Percentiles rank a stretch among this genome's conserved stretches.
Evolutionary conservation across 2,888 invertebrate species (phyloP).

Genomic region (Ormyrus labotus): DNA sequence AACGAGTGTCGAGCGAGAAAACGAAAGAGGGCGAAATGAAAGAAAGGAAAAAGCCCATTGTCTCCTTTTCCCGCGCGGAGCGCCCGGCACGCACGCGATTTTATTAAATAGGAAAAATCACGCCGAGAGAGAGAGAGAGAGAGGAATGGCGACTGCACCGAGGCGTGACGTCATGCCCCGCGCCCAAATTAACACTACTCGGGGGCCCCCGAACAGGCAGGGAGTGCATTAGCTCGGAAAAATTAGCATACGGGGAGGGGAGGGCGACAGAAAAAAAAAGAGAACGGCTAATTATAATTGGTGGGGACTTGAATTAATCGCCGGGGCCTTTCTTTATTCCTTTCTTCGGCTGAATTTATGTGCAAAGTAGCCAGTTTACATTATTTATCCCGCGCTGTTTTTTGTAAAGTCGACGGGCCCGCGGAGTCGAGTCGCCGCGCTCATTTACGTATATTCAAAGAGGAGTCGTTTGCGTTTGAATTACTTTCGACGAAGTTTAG

Average conservation of each 20-base stretch:
- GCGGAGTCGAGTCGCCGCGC: no score
- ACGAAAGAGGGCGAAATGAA: not conserved
- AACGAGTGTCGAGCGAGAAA: conserved; percentile 21
- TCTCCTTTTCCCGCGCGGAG: not conserved
- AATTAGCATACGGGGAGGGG: conserved; percentile 46
- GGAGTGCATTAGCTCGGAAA: conserved; percentile 51
- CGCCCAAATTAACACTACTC: conserved; percentile 27
- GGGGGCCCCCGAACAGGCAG: conserved; percentile 26
- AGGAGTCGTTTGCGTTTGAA: no score
- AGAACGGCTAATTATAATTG: conserved; percentile 19
- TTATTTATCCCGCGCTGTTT: no score
- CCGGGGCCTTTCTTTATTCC: conserved; percentile 9
- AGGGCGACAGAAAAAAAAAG: conserved; percentile 7
- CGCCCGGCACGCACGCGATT: not conserved
- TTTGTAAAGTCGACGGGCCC: no score
- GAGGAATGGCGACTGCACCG: conserved; percentile 36
- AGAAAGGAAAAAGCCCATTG: not conserved
- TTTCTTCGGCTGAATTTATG: not conserved
- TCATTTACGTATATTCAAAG: no score
- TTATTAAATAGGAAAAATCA: conserved; percentile 20
- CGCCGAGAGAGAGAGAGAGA: not conserved
- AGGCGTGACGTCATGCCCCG: conserved; percentile 37
- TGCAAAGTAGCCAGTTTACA: no score
- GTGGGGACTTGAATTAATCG: conserved; percentile 28
- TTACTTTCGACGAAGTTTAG: no score